These are phyloP conservation scores for Lamellibrachia luymesi DNA, from an alignment of 1,140 invertebrate species.

Conservation along the genomic window DNA sequence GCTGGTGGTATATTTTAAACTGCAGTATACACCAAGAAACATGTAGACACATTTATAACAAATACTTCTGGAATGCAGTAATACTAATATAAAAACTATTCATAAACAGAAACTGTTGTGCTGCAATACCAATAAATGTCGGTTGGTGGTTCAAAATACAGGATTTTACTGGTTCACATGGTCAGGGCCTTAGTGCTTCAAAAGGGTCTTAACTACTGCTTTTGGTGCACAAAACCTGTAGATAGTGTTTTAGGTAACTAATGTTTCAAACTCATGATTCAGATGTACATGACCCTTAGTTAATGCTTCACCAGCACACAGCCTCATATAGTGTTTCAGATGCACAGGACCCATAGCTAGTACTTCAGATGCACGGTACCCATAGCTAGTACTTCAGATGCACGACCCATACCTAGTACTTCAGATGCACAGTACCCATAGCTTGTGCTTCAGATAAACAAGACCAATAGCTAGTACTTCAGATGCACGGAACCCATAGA, in stretches of 20 bases:
- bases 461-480: too few relatives aligned
- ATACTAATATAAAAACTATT: not conserved
- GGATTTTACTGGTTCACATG: too few relatives aligned
- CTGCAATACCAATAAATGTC: not conserved
- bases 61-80: not conserved
- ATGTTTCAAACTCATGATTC: not conserved
- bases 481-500: too few relatives aligned
- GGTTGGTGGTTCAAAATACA: not conserved
- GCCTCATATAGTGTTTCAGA: not conserved
- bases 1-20: not conserved
- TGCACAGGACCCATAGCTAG: not conserved
- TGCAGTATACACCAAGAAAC: not conserved
- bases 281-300: not conserved
- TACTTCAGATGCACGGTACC: not conserved
- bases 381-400: not conserved
- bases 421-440: not conserved
- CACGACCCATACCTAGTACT: not conserved
- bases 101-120: not conserved
- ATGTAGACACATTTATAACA: not conserved
- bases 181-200: too few relatives aligned
- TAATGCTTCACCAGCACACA: not conserved
- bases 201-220: not conserved
- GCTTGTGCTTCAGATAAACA: not conserved
- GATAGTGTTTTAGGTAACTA: not conserved
- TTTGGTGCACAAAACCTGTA: not conserved